phyloP scores from a whole-genome alignment of 2,888 invertebrate species.

The Liopterus haemorrhoidalis region DNA sequence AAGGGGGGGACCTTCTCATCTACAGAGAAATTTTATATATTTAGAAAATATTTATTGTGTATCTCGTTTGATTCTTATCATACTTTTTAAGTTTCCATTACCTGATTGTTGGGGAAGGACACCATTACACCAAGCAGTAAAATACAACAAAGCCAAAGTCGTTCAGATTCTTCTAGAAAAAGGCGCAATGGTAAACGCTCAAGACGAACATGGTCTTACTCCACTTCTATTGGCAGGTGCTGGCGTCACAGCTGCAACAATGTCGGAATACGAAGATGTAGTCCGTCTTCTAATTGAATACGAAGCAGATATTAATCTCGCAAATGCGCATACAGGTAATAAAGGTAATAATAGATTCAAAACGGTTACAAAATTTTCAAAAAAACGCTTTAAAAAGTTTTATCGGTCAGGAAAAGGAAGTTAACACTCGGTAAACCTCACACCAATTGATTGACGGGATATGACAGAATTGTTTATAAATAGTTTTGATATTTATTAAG shows the following conservation, averaged over 20 bases:
- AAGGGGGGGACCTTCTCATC: no score
- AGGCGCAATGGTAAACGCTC: constrained; percentile 39
- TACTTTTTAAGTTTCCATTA: constrained; percentile 38
- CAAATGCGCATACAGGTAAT: constrained; percentile 24
- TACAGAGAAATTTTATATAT: no score
- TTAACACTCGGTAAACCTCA: no score
- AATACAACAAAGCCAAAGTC: constrained; percentile 40
- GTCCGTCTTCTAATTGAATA: constrained; percentile 39
- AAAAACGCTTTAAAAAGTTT: no score
- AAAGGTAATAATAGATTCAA: no score
- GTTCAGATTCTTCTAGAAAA: constrained; percentile 39
- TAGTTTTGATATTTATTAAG: no score
- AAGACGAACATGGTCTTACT: constrained; percentile 42
- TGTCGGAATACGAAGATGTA: constrained; percentile 39
- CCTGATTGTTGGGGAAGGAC: constrained; percentile 43
- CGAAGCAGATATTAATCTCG: constrained; percentile 37
- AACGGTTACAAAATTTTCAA: no score
- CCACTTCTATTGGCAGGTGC: constrained; percentile 43
- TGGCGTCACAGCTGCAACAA: constrained; percentile 34
- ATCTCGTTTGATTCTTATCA: no score
- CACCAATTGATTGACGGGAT: no score
- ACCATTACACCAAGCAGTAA: constrained; percentile 43
- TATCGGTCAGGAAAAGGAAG: no score
- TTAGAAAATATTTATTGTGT: no score
- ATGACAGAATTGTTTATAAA: no score